Evolutionary conservation across 1,140 invertebrate genomes (phyloP).

Genomic region (Steinernema feltiae): DNA sequence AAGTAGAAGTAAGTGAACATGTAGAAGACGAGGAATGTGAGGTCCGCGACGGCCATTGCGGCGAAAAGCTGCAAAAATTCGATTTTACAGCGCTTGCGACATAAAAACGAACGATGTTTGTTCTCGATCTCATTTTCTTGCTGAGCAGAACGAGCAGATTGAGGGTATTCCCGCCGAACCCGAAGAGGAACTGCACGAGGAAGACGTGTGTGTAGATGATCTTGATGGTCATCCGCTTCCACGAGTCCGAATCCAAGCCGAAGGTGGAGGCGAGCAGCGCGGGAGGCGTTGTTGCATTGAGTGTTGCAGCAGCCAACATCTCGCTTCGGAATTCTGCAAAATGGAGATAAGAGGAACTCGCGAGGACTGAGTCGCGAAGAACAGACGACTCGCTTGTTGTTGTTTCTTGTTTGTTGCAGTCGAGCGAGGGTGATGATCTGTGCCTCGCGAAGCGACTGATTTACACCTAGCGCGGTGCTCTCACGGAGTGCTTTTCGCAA

Average conservation of each 20-base stretch:
- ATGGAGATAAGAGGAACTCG: background rate
- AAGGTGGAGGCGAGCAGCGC: background rate
- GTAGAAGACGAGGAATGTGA: constrained; percentile 18
- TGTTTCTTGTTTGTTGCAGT: constrained; percentile 3
- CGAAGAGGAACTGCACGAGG: constrained; percentile 15
- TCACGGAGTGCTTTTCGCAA: no score
- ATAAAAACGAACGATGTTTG: background rate
- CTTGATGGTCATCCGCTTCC: background rate
- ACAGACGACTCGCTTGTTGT: background rate
- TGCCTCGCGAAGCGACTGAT: background rate
- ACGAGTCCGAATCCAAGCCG: background rate
- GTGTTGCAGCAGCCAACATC: background rate
- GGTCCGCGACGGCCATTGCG: constrained; percentile 15
- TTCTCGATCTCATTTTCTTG: constrained; percentile 18
- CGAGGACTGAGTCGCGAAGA: background rate
- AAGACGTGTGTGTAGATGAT: constrained; percentile 14
- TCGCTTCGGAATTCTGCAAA: background rate
- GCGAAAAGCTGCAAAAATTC: constrained; percentile 7
- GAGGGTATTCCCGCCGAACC: constrained; percentile 12
- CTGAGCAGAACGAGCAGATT: constrained; percentile 12
- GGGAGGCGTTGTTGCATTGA: background rate
- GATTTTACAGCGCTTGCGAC: background rate
- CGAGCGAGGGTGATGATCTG: background rate
- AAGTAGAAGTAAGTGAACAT: constrained; percentile 17
- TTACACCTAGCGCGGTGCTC: no score